phyloP scores from a whole-genome alignment of 1,140 invertebrate species.

The Daktulosphaira vitifoliae region DNA sequence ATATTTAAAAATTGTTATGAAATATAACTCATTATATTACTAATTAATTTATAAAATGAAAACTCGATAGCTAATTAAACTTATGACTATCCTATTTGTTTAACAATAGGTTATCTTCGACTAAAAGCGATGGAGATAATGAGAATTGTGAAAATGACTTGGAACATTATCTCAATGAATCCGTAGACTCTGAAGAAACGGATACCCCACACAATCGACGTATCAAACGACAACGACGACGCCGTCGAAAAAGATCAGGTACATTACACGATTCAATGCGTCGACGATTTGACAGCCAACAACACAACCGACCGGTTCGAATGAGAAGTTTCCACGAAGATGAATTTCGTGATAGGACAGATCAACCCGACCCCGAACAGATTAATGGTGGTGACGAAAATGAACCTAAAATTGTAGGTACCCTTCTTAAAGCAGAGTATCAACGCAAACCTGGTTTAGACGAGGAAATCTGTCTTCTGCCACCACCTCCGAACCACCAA shows the following conservation, averaged over 20 bases:
- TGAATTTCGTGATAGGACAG: background rate
- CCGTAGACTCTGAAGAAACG: background rate
- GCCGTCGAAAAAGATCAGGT: conserved; percentile 9
- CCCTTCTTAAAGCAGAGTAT: conserved; percentile 6
- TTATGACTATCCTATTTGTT: too few relatives aligned
- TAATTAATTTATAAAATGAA: too few relatives aligned
- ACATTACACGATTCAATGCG: conserved; percentile 26
- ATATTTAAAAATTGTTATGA: too few relatives aligned
- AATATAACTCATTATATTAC: too few relatives aligned
- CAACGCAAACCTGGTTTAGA: conserved; percentile 17
- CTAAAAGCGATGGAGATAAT: background rate
- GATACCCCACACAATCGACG: background rate
- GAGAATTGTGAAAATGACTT: background rate
- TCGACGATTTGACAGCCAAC: background rate
- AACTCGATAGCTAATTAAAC: too few relatives aligned
- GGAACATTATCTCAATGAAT: background rate
- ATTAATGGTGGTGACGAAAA: background rate
- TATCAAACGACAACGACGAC: background rate
- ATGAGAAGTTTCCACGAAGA: conserved; percentile 30
- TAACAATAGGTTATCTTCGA: background rate
- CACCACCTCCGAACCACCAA: background rate
- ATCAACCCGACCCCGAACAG: background rate
- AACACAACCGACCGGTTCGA: background rate
- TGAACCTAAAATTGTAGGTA: background rate
- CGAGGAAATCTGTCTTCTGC: conserved; percentile 21